Conservation (phyloP, 37 sponge, comb jelly and placozoan genomes). For the Aphrocallistes beatrix region DNA sequence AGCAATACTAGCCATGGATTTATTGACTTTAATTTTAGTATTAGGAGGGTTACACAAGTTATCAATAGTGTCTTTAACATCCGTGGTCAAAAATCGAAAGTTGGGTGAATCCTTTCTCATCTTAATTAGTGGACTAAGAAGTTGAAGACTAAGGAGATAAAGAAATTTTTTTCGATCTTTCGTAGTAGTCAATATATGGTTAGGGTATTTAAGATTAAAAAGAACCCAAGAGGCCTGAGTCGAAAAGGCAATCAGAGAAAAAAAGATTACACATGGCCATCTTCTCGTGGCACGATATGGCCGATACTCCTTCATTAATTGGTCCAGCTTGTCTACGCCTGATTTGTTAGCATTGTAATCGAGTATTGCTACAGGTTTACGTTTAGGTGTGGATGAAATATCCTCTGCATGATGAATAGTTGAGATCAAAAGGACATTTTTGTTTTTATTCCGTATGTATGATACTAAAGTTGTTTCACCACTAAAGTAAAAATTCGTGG, state of each 20-base stretch:
- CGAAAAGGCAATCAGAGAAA: not conserved
- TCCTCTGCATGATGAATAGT: not conserved
- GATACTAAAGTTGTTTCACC: not conserved
- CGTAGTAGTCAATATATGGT: not conserved
- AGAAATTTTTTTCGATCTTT: not conserved
- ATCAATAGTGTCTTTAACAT: not conserved
- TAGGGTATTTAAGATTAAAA: not conserved
- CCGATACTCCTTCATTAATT: not conserved
- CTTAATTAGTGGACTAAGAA: not conserved
- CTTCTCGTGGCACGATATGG: not conserved
- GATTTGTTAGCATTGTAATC: not conserved
- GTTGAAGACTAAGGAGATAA: not conserved
- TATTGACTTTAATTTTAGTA: not conserved
- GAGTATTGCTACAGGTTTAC: not conserved
- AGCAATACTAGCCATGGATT: not conserved
- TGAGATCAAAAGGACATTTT: not conserved
- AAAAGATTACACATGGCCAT: not conserved
- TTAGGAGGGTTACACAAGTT: not conserved
- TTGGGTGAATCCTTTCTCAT: not conserved
- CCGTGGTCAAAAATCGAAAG: not conserved
- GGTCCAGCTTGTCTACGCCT: not conserved
- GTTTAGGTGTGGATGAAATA: not conserved
- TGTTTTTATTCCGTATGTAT: not conserved
- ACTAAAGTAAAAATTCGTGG: not conserved
- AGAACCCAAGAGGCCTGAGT: not conserved